Evolutionary conservation across 2,888 invertebrate genomes (phyloP), one percentile per base, ranked within the genome.

Genomic region (Rapana venosa): DNA sequence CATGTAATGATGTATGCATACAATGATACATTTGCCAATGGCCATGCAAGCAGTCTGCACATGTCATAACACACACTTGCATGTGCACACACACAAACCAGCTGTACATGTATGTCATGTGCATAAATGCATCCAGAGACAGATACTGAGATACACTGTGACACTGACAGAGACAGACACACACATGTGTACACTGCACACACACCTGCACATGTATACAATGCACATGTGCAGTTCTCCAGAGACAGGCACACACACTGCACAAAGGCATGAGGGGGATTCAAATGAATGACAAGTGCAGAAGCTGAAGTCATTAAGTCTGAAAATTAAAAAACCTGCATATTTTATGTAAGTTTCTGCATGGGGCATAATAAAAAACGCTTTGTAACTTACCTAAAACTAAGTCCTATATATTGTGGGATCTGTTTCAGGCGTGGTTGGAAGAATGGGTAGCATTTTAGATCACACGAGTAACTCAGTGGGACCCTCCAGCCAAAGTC

Each of bases 341-440:
- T 2, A 47, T 47, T 5, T 47, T 8, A 47, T 2, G 47, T 5
- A 47, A 47, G 47, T 47, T 47, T 47, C 8, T 47, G 47, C 47
- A 47, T 5, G 8, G 47, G 47, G 47, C 47, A 47, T 8, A 47
- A 47, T 5, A 5, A 5, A 47, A 47, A 47, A 47, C 47, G 8
- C 8, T 8, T 47, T 26, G 84, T 5, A 85, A 89, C 97, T 93
- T 94, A 98, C 98, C 98, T 97, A 94, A 97, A 96, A 89, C 97
- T 97, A 87, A 98, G 95, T 11, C 98, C 97, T 94, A 98, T 96
- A 95, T 98, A 96, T 36, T 97, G 97, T 93, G 97, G 97, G 89
- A 98, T 96, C 96, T 98, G 98, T 93, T 97, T 97, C 20, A 98
- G 96, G 92, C 97, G 97, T 17, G 98, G 97, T 30, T 93, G 92